These are phyloP conservation scores for Caloenas nicobarica DNA, from an alignment of 2,113 vertebrate species.

Conservation along the genomic window DNA sequence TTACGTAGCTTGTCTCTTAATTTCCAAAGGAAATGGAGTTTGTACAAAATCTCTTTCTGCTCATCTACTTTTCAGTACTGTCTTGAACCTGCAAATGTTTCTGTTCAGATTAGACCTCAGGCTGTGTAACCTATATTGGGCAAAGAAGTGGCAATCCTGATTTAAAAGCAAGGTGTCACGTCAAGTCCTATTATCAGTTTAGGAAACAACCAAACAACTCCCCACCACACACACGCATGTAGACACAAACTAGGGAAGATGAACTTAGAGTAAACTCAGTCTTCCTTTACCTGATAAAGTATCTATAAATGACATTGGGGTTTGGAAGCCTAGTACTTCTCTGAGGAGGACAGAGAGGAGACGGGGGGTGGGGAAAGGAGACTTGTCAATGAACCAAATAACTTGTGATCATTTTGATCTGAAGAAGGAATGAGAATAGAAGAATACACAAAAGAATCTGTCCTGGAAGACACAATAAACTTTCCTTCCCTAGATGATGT, in stretches of 20 bases:
- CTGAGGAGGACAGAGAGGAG: neutral
- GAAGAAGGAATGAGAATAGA: neutral
- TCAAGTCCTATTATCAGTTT: neutral
- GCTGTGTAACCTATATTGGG: neutral
- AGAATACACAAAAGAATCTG: neutral
- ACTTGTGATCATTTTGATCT: neutral
- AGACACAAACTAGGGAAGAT: neutral
- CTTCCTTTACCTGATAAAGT: neutral
- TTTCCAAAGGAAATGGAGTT: neutral
- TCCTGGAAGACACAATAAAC: neutral
- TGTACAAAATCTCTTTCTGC: neutral
- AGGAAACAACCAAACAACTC: neutral
- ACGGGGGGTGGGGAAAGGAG: no score
- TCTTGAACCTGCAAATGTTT: neutral
- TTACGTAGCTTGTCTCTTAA: neutral
- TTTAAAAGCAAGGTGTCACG: neutral
- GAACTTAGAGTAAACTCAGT: neutral
- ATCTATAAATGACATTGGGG: neutral
- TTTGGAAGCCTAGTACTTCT: neutral
- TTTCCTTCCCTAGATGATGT: neutral
- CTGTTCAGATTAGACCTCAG: neutral
- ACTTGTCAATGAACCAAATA: neutral
- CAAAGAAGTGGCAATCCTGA: neutral
- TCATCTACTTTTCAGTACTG: neutral
- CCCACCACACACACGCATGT: rapidly evolving